Conservation (phyloP, 2,797 vertebrate genomes). For the Neopelma chrysocephalum region DNA sequence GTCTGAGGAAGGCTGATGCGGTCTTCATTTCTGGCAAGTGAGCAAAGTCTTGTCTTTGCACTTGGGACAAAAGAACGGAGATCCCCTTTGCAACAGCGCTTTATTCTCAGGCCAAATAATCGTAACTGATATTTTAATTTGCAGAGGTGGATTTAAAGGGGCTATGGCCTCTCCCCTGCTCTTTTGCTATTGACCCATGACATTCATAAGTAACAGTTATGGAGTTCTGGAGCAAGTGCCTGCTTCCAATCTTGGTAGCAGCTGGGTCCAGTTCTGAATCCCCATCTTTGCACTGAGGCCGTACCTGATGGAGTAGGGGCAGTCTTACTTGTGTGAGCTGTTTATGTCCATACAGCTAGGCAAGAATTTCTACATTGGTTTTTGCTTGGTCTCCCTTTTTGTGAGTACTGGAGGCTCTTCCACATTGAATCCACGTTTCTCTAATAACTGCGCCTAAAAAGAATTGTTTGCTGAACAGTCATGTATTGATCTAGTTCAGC, state of each 20-base stretch:
- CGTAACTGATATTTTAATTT: neutral
- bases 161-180: neutral
- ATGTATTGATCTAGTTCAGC: neutral
- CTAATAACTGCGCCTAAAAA: neutral
- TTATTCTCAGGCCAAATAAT: neutral
- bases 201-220: neutral
- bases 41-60: neutral
- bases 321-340: neutral
- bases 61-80: neutral
- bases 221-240: neutral
- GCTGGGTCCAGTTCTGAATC: neutral
- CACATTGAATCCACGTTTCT: neutral
- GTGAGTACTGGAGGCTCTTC: neutral
- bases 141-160: neutral
- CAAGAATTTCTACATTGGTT: neutral
- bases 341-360: neutral
- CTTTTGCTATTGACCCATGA: neutral
- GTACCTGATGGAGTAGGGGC: neutral
- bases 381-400: neutral
- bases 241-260: neutral
- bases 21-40: neutral
- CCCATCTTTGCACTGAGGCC: neutral
- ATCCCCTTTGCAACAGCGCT: neutral
- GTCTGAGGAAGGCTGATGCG: neutral
- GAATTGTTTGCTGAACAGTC: neutral